A percentile compares a stretch with the other conserved stretches of the same genome.
These are phyloP conservation scores for Neuroterus valhalla DNA, from an alignment of 1,140 invertebrate genomes.

Conservation along the genomic window DNA sequence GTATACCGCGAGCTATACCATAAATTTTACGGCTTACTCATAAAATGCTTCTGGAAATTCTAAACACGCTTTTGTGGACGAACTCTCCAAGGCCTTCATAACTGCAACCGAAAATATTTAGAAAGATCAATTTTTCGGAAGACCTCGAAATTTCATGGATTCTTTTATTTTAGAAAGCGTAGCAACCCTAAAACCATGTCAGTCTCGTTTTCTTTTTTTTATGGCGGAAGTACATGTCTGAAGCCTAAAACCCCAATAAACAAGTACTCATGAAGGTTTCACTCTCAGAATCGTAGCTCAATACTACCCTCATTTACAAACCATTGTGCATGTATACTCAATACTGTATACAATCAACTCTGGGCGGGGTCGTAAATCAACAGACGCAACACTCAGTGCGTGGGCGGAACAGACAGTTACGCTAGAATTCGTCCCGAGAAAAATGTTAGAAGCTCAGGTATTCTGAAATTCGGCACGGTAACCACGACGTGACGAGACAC, in stretches of 20 bases:
- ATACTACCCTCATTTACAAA: too few species aligned
- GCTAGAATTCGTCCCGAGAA: neutral
- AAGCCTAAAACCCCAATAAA: neutral
- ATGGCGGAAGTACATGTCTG: too few species aligned
- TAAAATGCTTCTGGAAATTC: neutral
- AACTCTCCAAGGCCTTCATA: neutral
- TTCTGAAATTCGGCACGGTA: neutral
- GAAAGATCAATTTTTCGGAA: slow-evolving; percentile 6
- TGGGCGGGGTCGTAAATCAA: neutral
- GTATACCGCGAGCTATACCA: too few species aligned
- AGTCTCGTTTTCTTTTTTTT: neutral
- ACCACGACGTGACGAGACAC: slow-evolving; percentile 3
- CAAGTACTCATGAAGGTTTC: neutral
- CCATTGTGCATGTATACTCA: too few species aligned
- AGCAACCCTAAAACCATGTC: neutral
- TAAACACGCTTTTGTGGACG: neutral
- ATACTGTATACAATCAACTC: too few species aligned
- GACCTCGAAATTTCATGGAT: neutral
- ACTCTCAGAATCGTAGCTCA: neutral
- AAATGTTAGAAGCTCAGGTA: neutral
- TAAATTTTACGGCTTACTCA: too few species aligned
- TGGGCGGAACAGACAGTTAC: neutral
- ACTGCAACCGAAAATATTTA: slow-evolving; percentile 12
- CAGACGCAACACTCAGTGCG: neutral
- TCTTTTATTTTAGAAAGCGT: slow-evolving; percentile 16